Conservation (phyloP, 2,797 vertebrate genomes). For the Iguana delicatissima region DNA sequence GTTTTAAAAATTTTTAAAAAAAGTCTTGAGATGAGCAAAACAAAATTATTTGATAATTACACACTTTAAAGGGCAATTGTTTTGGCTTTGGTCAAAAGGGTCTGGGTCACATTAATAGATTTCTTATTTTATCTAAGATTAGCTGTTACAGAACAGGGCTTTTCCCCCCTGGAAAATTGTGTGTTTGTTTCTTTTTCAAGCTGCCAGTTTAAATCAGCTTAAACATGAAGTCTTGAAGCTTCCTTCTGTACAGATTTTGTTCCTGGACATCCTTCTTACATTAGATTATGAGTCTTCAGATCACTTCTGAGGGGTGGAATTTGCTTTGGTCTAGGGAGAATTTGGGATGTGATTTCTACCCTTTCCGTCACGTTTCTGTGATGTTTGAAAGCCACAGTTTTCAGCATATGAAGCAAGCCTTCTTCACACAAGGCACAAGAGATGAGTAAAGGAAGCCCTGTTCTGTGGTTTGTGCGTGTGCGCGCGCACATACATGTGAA, state of each 20-base stretch:
- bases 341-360: fast-evolving
- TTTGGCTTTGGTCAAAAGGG: conserved; percentile 47
- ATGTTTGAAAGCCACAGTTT: not conserved
- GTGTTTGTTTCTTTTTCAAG: conserved; percentile 1
- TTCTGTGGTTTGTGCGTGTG: not conserved
- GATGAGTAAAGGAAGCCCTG: not conserved
- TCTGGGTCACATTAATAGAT: conserved; percentile 25
- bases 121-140: conserved; percentile 53
- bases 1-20: conserved; percentile 41
- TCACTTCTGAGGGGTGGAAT: not conserved
- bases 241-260: not conserved
- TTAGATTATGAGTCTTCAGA: conserved; percentile 35
- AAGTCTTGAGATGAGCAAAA: conserved; percentile 52
- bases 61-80: conserved; percentile 52
- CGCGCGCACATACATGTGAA: not conserved
- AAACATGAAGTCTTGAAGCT: not conserved
- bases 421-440: no score
- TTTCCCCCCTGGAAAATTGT: not conserved
- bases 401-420: not conserved
- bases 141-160: not conserved
- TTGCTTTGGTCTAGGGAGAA: not conserved
- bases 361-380: not conserved
- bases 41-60: conserved; percentile 62
- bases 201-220: conserved; percentile 33
- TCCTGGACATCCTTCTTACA: not conserved